A percentile compares a stretch with the other conserved stretches of the same genome.
These are phyloP conservation scores for Phalloptychus januarius DNA, from an alignment of 2,797 vertebrate species.

Conservation along the genomic window DNA sequence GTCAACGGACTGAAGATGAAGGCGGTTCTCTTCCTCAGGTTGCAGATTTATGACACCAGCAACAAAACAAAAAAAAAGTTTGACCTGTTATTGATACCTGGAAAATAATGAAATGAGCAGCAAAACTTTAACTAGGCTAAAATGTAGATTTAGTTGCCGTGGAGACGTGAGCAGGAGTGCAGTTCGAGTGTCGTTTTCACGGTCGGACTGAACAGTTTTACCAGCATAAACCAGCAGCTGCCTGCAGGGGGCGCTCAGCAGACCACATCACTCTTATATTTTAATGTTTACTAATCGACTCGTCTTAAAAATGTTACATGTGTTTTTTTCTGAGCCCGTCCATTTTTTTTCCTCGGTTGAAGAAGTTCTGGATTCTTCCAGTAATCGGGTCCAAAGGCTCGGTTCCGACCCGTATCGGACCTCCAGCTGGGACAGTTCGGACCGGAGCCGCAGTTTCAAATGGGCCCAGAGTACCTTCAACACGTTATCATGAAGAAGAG, in stretches of 20 bases:
- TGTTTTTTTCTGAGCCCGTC: neutral
- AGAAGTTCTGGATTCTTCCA: neutral
- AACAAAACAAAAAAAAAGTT: neutral
- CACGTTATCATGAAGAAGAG: neutral
- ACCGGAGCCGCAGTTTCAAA: neutral
- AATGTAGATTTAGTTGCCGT: neutral
- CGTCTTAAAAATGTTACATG: neutral
- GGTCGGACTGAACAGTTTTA: constrained; percentile 4
- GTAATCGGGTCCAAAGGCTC: neutral
- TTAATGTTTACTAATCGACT: neutral
- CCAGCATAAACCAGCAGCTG: neutral
- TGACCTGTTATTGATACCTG: neutral
- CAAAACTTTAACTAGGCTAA: neutral
- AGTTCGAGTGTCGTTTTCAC: neutral
- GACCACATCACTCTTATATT: neutral
- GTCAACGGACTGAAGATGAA: neutral
- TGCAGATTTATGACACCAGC: neutral
- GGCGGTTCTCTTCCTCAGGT: neutral
- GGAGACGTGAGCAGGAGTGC: neutral
- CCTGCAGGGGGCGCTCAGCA: neutral
- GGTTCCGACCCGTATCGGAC: neutral
- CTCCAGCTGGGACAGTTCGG: neutral
- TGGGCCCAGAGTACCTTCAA: neutral
- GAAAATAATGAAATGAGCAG: neutral
- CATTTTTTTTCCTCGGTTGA: neutral